These are phyloP conservation scores for Umimayanthus chanpuru DNA, from an alignment of 92 coral and sea anemone genomes.

Conservation along the genomic window DNA sequence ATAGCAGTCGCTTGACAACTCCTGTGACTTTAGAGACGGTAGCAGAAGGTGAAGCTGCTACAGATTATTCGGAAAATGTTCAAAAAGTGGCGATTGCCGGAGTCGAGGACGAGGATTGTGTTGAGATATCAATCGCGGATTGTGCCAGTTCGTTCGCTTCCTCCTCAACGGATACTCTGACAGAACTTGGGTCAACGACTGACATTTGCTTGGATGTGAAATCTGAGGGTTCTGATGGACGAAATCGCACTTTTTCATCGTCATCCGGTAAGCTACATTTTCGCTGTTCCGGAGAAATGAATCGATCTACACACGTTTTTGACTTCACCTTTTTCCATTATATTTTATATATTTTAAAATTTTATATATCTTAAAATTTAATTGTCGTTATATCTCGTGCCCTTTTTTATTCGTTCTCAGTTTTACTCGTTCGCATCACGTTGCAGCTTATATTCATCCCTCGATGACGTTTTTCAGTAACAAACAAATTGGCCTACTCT, in stretches of 20 bases:
- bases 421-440: too few species aligned
- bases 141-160: not conserved
- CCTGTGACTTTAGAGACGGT: slow-evolving; percentile 15
- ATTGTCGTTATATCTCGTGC: not conserved
- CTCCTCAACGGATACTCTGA: not conserved
- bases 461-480: not conserved
- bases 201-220: not conserved
- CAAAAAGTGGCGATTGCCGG: slow-evolving; percentile 6
- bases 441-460: too few species aligned
- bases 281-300: not conserved
- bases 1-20: not conserved
- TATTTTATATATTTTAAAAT: too few species aligned
- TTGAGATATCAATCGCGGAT: not conserved
- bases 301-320: too few species aligned
- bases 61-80: not conserved
- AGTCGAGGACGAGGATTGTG: not conserved
- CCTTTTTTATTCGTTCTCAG: not conserved
- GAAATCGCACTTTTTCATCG: not conserved
- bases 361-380: too few species aligned
- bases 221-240: not conserved
- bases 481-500: not conserved
- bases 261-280: not conserved
- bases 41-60: not conserved
- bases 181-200: not conserved
- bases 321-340: not conserved